phyloP scores from a whole-genome alignment of 2,888 invertebrate genomes.

The Agapostemon virescens region DNA sequence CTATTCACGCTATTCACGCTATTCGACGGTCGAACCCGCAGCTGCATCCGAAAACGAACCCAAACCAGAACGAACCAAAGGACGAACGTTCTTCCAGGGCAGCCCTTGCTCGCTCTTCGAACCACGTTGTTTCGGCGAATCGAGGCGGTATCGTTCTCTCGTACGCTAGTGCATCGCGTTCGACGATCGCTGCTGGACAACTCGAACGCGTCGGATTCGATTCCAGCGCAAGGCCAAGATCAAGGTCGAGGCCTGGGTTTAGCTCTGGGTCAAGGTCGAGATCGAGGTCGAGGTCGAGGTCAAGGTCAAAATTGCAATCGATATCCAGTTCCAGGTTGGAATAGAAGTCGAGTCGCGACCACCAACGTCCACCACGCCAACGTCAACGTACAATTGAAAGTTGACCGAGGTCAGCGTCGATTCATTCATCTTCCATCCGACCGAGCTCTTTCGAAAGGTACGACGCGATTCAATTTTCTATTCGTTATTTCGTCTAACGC shows the following conservation, averaged over 20 bases:
- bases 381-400: neutral
- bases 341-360: constrained; percentile 17
- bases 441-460: constrained; percentile 6
- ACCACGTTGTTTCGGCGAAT: no score
- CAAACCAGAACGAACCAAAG: neutral
- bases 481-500: neutral
- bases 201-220: neutral
- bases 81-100: neutral
- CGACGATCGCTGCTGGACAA: constrained; percentile 11
- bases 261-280: constrained; percentile 30
- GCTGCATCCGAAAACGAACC: no score
- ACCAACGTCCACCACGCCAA: neutral
- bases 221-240: constrained; percentile 14
- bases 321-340: constrained; percentile 3
- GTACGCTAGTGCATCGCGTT: neutral
- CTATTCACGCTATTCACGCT: no score
- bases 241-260: constrained; percentile 27
- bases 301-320: constrained; percentile 35
- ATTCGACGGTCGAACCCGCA: neutral
- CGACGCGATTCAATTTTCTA: neutral
- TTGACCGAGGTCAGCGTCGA: constrained; percentile 34
- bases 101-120: neutral
- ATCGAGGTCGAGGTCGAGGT: constrained; percentile 42
- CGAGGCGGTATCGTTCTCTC: neutral
- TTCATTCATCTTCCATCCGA: neutral